Conservation (phyloP, 2,888 invertebrate species). For the Caenorhabditis zanzibari region DNA sequence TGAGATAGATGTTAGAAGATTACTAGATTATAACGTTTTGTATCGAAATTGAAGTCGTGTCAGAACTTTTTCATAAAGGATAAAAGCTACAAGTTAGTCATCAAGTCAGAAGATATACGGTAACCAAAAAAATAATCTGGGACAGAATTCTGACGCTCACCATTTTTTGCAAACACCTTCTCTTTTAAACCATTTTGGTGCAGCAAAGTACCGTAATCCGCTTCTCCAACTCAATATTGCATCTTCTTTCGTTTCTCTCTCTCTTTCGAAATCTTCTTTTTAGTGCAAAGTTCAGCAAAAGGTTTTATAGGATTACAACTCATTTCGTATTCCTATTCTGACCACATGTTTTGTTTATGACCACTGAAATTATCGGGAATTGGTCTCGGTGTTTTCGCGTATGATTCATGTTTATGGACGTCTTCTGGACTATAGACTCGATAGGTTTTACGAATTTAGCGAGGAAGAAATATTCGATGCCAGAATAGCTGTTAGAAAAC, state of each 20-base stretch:
- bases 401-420: not conserved
- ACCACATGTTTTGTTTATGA: conserved; percentile 17
- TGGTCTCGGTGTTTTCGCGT: not conserved
- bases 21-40: no score
- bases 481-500: no score
- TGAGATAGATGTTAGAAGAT: no score
- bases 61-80: no score
- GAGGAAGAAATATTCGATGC: no score
- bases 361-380: not conserved
- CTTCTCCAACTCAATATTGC: not conserved
- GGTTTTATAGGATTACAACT: not conserved
- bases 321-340: not conserved
- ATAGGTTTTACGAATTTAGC: no score
- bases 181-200: not conserved
- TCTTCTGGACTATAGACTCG: no score
- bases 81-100: no score
- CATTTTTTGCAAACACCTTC: not conserved
- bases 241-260: not conserved
- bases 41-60: no score
- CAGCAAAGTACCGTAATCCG: conserved; percentile 5
- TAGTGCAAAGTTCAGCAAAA: conserved; percentile 16
- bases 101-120: no score
- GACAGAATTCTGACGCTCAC: not conserved
- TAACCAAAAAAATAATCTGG: no score
- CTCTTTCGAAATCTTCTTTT: conserved; percentile 1